Conservation (phyloP, 2,113 vertebrate species). For the Phylloscopus trochiloides region DNA sequence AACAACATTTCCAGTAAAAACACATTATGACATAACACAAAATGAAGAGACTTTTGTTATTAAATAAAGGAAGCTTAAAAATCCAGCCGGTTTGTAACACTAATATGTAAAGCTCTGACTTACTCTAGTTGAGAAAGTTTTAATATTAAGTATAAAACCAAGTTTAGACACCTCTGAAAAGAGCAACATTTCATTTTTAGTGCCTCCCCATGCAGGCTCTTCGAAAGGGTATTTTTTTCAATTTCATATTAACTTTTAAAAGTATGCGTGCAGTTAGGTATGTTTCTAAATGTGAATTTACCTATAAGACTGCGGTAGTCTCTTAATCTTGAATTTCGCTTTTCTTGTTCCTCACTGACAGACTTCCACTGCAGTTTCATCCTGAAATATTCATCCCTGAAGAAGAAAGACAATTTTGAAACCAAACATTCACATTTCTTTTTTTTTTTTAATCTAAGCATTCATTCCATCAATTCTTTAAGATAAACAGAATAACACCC, state of each 20-base stretch:
- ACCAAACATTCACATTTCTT: not conserved
- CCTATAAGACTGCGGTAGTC: conserved; percentile 96
- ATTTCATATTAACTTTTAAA: not conserved
- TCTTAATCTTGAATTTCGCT: conserved; percentile 89
- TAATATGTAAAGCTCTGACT: not conserved
- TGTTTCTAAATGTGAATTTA: conserved; percentile 58
- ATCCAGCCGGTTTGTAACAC: not conserved
- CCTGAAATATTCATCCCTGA: conserved; percentile 94
- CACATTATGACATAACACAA: not conserved
- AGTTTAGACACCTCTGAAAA: not conserved
- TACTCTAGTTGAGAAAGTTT: not conserved
- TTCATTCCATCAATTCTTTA: not conserved
- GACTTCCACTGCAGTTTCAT: conserved; percentile 99
- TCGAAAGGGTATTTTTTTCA: not conserved
- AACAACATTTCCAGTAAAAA: not conserved
- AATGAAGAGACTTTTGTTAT: not conserved
- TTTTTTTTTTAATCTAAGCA: not conserved
- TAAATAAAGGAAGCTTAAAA: not conserved
- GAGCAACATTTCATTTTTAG: not conserved
- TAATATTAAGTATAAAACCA: not conserved
- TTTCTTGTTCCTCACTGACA: conserved; percentile 93
- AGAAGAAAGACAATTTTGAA: conserved; percentile 28
- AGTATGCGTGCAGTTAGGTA: not conserved
- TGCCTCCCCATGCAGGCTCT: not conserved
- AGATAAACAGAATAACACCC: not conserved